phyloP scores from a whole-genome alignment of 2,797 vertebrate species.

The Danio kyathit region DNA sequence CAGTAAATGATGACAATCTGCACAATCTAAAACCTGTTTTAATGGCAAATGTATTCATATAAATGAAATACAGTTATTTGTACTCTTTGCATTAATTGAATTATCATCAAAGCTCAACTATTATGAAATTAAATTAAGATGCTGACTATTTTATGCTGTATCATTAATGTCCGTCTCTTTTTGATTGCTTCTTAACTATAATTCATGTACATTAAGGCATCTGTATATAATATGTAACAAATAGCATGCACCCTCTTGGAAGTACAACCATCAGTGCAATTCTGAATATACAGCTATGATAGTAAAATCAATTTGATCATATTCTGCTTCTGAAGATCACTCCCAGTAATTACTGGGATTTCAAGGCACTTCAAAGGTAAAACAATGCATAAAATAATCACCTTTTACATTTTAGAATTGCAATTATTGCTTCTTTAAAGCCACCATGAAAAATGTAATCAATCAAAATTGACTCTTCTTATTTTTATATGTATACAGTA shows the following conservation, averaged over 20 bases:
- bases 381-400: too few species aligned
- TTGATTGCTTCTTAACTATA: background rate
- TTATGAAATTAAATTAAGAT: constrained; percentile 1
- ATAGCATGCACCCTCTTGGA: constrained; percentile 1
- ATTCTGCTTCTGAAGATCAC: background rate
- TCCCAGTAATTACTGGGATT: too few species aligned
- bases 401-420: too few species aligned
- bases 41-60: background rate
- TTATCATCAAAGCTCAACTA: background rate
- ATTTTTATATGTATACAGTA: too few species aligned
- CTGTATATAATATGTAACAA: background rate
- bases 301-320: constrained; percentile 18
- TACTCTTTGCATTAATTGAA: background rate
- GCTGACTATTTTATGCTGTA: background rate
- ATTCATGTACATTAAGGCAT: constrained; percentile 33
- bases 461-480: too few species aligned
- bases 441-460: too few species aligned
- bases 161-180: background rate
- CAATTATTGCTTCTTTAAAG: too few species aligned
- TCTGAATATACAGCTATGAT: constrained; percentile 15
- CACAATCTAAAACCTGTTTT: too few species aligned
- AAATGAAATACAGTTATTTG: background rate
- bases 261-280: constrained; percentile 14
- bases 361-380: too few species aligned
- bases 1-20: too few species aligned